These are phyloP conservation scores for Montipora cactus DNA, from an alignment of 64 coral and sea anemone genomes.

Conservation along the genomic window DNA sequence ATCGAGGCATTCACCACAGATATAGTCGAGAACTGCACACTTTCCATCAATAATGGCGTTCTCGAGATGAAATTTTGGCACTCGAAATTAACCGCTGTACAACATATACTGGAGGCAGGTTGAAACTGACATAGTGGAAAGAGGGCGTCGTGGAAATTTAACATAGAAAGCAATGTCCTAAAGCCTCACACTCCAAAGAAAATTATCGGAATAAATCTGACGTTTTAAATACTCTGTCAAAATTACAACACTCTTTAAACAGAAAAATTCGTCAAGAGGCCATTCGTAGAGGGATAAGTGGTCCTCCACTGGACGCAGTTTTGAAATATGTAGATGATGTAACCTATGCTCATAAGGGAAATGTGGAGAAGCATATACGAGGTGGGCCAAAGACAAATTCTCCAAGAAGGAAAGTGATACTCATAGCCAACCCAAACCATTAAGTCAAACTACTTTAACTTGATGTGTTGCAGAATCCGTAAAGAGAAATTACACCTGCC, in stretches of 20 bases:
- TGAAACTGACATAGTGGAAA: too few relatives aligned
- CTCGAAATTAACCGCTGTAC: too few relatives aligned
- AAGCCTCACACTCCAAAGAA: background rate
- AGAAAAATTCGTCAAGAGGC: slow-evolving; percentile 73
- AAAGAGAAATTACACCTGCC: slow-evolving; percentile 48
- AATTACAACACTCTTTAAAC: slow-evolving; percentile 60
- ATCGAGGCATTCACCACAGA: slow-evolving; percentile 5
- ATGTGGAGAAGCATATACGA: slow-evolving; percentile 65
- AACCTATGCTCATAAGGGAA: slow-evolving; percentile 71
- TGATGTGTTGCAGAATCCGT: slow-evolving; percentile 39
- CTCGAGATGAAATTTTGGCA: too few relatives aligned
- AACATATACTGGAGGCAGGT: too few relatives aligned
- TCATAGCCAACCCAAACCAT: slow-evolving; percentile 36
- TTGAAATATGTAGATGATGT: slow-evolving; percentile 78
- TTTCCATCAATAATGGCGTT: background rate
- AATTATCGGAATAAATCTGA: slow-evolving; percentile 16
- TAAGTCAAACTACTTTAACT: slow-evolving; percentile 53
- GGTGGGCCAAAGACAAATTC: slow-evolving; percentile 65
- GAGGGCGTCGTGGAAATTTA: background rate
- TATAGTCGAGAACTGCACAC: background rate
- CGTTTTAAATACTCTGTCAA: background rate
- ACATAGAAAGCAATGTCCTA: background rate
- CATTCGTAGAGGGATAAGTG: slow-evolving; percentile 56
- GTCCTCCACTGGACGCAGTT: slow-evolving; percentile 64
- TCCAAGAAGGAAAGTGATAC: slow-evolving; percentile 25